These are phyloP conservation scores for Operophtera brumata DNA, from an alignment of 2,888 invertebrate species.

Conservation along the genomic window DNA sequence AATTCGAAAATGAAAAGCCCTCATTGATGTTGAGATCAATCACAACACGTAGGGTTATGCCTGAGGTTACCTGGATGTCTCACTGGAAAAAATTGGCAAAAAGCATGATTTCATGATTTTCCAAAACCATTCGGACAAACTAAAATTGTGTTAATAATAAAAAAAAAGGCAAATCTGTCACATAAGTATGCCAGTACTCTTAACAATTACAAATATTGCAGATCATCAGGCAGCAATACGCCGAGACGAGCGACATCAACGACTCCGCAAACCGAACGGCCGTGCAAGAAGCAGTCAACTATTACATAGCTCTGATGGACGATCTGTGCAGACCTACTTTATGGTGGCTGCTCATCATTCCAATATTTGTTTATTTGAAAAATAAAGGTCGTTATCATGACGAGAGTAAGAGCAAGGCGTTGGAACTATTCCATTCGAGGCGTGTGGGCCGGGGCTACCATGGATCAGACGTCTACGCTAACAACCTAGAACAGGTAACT, in stretches of 20 bases:
- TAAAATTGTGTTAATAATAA: too few relatives aligned
- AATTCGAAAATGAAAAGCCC: too few relatives aligned
- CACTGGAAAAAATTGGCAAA: too few relatives aligned
- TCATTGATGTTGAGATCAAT: too few relatives aligned
- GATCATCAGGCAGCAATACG: not conserved
- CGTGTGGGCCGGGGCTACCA: not conserved
- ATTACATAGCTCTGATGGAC: not conserved
- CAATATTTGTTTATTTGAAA: not conserved
- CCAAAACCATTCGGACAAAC: too few relatives aligned
- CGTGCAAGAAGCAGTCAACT: not conserved
- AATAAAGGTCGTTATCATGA: not conserved
- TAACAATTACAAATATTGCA: not conserved
- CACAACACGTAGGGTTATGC: too few relatives aligned
- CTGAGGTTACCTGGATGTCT: too few relatives aligned
- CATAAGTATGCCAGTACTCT: too few relatives aligned
- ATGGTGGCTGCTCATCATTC: not conserved
- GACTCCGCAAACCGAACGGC: not conserved
- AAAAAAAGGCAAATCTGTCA: too few relatives aligned
- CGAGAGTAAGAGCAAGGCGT: not conserved
- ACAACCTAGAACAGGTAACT: not conserved
- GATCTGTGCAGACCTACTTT: not conserved
- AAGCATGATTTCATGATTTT: too few relatives aligned
- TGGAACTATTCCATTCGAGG: not conserved
- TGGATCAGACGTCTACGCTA: not conserved
- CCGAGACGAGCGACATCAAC: not conserved